A percentile compares a stretch with the other conserved stretches of the same genome.
Conservation (phyloP, 2,113 vertebrate genomes). For the Sprattus sprattus region DNA sequence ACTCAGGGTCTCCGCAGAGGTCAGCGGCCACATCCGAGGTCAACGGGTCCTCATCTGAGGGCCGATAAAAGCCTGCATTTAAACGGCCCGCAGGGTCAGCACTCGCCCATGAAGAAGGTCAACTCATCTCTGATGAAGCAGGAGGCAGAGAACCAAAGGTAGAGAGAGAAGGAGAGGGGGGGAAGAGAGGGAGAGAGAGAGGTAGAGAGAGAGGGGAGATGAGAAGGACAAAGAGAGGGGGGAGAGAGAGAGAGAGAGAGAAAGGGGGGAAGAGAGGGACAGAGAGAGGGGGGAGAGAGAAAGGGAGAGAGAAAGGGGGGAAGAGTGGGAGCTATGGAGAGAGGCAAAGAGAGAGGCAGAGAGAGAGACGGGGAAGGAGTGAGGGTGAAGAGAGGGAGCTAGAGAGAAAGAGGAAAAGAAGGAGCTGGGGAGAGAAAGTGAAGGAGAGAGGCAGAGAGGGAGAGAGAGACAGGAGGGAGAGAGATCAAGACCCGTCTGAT, state of each 20-base stretch:
- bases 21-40: constrained; percentile 36
- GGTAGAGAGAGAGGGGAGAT: not conserved
- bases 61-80: constrained; percentile 43
- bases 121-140: constrained; percentile 20
- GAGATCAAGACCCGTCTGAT: not conserved
- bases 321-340: too few relatives aligned
- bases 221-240: not conserved
- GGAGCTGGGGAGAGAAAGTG: too few relatives aligned
- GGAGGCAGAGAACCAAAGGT: not conserved
- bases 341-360: not conserved
- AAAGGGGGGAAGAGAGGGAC: not conserved
- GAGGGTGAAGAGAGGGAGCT: not conserved
- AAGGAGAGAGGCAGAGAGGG: too few relatives aligned
- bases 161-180: not conserved
- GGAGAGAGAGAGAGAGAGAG: not conserved
- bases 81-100: constrained; percentile 31
- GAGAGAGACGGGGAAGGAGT: constrained; percentile 14
- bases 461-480: too few relatives aligned
- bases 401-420: too few relatives aligned
- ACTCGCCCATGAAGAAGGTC: constrained; percentile 27
- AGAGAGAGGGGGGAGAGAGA: constrained; percentile 4
- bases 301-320: not conserved
- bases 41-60: constrained; percentile 42
- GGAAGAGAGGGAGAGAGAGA: not conserved
- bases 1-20: constrained; percentile 21